These are phyloP conservation scores for Herminia tarsipennalis DNA, from an alignment of 2,888 invertebrate species.

Conservation along the genomic window DNA sequence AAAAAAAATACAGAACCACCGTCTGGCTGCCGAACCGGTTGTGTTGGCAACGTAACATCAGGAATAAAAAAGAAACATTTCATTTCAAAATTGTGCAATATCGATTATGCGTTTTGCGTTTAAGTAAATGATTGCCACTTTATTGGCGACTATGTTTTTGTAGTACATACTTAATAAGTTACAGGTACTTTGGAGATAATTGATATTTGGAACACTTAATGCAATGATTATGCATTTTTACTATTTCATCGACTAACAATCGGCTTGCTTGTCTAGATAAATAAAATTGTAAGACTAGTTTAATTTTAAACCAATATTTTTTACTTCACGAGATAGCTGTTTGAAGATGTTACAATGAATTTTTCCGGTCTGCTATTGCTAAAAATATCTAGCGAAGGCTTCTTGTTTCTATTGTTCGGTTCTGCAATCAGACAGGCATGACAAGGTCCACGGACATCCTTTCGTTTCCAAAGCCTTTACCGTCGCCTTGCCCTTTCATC, in stretches of 20 bases:
- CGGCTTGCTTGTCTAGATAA: background rate
- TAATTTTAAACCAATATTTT: no score
- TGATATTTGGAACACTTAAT: constrained; percentile 10
- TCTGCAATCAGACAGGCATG: constrained; percentile 20
- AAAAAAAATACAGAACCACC: constrained; percentile 28
- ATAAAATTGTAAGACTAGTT: no score
- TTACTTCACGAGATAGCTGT: constrained; percentile 13
- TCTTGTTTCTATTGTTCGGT: constrained; percentile 33
- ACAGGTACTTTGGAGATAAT: constrained; percentile 11
- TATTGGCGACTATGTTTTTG: constrained; percentile 25
- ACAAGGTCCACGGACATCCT: constrained; percentile 49
- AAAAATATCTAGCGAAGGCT: constrained; percentile 26
- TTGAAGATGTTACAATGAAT: constrained; percentile 19
- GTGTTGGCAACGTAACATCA: constrained; percentile 45
- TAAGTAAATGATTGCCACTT: constrained; percentile 34
- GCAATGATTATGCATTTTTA: no score
- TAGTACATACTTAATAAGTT: constrained; percentile 18
- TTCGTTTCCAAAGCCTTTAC: constrained; percentile 33
- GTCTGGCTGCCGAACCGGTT: constrained; percentile 39
- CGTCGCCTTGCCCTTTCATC: constrained; percentile 44
- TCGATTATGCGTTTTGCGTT: constrained; percentile 40
- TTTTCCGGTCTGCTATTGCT: constrained; percentile 28
- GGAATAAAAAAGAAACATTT: constrained; percentile 44
- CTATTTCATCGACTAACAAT: no score
- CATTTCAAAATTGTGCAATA: constrained; percentile 54